These are phyloP conservation scores for Temnothorax rugatulus DNA, from an alignment of 2,888 invertebrate species.

Conservation along the genomic window DNA sequence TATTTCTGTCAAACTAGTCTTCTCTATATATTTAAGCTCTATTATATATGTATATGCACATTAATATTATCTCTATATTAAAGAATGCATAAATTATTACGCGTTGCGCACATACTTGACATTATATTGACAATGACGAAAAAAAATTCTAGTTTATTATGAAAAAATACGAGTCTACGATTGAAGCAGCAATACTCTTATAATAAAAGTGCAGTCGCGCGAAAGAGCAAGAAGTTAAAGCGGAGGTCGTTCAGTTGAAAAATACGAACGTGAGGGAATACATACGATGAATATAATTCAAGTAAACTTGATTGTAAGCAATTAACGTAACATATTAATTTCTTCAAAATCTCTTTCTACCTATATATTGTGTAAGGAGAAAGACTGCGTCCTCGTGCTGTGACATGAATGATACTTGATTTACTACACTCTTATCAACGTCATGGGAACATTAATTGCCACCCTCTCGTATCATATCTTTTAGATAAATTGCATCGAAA, in stretches of 20 bases:
- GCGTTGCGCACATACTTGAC: constrained; percentile 26
- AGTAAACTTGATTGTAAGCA: neutral
- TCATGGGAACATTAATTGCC: constrained; percentile 28
- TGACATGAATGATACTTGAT: constrained; percentile 36
- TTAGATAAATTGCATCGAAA: constrained; percentile 28
- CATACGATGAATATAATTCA: neutral
- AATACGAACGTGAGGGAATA: neutral
- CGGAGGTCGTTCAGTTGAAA: neutral
- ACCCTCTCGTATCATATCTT: constrained; percentile 3
- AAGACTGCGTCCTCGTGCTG: constrained; percentile 31
- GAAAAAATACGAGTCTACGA: constrained; percentile 63
- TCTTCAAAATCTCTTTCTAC: neutral
- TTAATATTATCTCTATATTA: constrained; percentile 51
- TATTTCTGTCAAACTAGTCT: constrained; percentile 42
- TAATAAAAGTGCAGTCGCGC: neutral
- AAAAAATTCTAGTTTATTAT: constrained; percentile 66
- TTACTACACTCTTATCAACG: constrained; percentile 10
- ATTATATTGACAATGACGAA: constrained; percentile 23
- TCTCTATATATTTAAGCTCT: constrained; percentile 52
- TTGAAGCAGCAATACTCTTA: constrained; percentile 3
- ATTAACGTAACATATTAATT: neutral
- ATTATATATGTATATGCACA: constrained; percentile 40
- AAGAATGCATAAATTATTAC: constrained; percentile 29
- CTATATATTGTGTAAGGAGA: constrained; percentile 9
- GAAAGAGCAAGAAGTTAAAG: neutral